phyloP scores from a whole-genome alignment of 2,113 vertebrate genomes.

The Laticauda laticaudata region DNA sequence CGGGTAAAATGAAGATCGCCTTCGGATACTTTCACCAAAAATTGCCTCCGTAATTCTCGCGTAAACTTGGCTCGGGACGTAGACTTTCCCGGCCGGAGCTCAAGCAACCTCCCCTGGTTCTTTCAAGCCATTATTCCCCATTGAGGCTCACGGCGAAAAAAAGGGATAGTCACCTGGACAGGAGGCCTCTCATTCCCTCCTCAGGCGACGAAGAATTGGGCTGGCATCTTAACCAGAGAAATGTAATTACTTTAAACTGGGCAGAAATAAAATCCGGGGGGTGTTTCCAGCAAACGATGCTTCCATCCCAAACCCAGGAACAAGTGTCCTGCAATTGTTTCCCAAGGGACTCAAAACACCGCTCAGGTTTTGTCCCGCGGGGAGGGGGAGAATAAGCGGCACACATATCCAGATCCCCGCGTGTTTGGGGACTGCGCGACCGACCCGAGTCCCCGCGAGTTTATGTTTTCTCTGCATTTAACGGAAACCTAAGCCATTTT shows the following conservation, averaged over 20 bases:
- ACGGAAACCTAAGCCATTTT: background rate
- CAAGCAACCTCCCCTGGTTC: background rate
- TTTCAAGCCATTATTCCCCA: background rate
- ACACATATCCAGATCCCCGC: background rate
- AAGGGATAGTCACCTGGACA: background rate
- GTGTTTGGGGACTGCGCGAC: background rate
- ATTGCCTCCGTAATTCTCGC: background rate
- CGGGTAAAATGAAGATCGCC: background rate
- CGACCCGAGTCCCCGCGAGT: background rate
- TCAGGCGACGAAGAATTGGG: background rate
- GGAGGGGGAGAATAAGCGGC: background rate
- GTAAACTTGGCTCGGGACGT: background rate
- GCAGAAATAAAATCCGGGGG: background rate
- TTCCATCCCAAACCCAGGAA: background rate
- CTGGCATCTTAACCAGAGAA: background rate
- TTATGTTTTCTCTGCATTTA: background rate
- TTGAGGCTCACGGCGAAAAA: background rate
- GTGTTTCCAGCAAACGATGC: background rate
- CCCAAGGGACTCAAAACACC: background rate
- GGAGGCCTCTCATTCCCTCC: background rate
- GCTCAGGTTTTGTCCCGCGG: background rate
- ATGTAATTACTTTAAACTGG: background rate
- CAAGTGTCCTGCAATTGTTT: background rate
- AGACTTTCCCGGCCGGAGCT: background rate
- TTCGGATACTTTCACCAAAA: background rate